phyloP scores from a whole-genome alignment of 2,797 vertebrate species.

The Arremon aurantiirostris region DNA sequence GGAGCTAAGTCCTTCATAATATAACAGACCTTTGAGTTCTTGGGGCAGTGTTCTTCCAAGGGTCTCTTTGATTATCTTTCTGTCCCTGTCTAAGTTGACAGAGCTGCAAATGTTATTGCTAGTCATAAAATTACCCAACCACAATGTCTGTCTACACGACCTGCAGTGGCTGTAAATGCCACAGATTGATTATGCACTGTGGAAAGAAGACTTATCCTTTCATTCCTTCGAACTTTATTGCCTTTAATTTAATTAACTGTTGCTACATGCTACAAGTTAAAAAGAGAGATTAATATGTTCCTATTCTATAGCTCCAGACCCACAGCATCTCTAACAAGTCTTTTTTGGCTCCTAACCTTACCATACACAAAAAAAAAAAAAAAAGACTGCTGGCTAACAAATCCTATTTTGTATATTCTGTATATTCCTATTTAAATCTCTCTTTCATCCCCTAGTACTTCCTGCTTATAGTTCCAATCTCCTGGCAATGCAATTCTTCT shows the following conservation, averaged over 20 bases:
- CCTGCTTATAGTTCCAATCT: not conserved
- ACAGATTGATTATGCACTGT: not conserved
- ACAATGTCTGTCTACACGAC: conserved; percentile 1
- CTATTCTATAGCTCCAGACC: not conserved
- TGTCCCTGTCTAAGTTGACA: conserved; percentile 8
- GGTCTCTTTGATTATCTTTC: conserved; percentile 15
- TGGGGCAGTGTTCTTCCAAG: not conserved
- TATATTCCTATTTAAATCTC: not conserved
- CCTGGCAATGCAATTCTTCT: not conserved
- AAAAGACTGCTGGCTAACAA: not conserved
- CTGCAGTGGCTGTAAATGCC: conserved; percentile 1
- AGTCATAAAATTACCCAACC: conserved; percentile 31
- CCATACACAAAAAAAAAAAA: not conserved
- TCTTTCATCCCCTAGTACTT: not conserved
- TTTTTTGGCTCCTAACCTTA: not conserved
- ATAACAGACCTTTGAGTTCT: conserved; percentile 15
- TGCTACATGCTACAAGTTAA: not conserved
- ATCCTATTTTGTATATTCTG: not conserved
- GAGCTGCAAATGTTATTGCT: conserved; percentile 42
- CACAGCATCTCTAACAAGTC: not conserved
- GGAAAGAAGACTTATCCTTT: conserved; percentile 16
- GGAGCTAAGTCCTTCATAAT: conserved; percentile 7
- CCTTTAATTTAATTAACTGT: conserved; percentile 27
- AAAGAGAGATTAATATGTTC: not conserved
- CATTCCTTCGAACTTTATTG: conserved; percentile 2